A percentile compares a stretch with the other conserved stretches of the same genome.
Conservation (phyloP, 2,113 vertebrate species). For the Synodontis membranacea region DNA sequence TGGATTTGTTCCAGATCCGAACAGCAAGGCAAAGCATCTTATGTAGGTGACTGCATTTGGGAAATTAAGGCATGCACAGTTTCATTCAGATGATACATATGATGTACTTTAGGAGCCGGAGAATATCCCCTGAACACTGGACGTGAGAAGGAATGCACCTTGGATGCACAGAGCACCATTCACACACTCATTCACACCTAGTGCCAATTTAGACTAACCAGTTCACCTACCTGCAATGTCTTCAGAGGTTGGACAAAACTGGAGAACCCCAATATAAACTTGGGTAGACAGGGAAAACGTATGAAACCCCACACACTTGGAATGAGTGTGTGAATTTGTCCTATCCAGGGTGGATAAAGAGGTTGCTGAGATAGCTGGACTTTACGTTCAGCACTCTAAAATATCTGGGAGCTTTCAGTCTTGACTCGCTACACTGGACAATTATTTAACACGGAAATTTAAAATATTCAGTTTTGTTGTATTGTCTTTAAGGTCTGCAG, state of each 20-base stretch:
- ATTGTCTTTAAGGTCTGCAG: conserved; percentile 80
- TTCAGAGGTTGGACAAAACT: not conserved
- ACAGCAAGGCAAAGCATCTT: conserved; percentile 86
- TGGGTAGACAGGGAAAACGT: not conserved
- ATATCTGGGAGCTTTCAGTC: not conserved
- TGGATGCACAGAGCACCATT: not conserved
- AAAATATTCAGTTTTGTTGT: not conserved
- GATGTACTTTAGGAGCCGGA: not conserved
- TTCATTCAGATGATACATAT: not conserved
- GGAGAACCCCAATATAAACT: not conserved
- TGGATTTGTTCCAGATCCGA: conserved; percentile 89
- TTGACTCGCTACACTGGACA: not conserved
- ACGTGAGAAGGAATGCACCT: not conserved
- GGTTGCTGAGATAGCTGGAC: not conserved
- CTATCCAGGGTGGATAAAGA: not conserved
- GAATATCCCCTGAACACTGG: not conserved
- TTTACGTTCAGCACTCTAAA: not conserved
- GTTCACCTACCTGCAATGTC: not conserved
- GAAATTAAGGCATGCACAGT: not conserved
- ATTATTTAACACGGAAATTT: not conserved
- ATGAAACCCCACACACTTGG: not conserved
- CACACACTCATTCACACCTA: not conserved
- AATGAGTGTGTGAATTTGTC: not conserved
- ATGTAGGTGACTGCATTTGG: conserved; percentile 71
- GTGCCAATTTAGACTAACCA: not conserved